A percentile compares a stretch with the other conserved stretches of the same genome.
Conservation (phyloP, 2,797 vertebrate genomes). For the Platalea minor region DNA sequence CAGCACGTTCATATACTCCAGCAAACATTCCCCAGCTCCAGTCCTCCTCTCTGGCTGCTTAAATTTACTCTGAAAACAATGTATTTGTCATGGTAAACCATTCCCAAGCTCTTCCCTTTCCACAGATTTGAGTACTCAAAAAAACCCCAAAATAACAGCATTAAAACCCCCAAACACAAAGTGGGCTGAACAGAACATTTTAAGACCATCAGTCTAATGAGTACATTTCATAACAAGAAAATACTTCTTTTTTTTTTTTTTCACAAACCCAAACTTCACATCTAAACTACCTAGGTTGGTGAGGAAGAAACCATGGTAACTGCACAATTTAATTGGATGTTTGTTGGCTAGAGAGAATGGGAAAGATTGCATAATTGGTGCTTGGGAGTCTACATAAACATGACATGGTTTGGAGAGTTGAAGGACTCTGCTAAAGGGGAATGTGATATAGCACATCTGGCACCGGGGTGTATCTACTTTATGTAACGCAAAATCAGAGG, state of each 20-base stretch:
- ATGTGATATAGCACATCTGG: not conserved
- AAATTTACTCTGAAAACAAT: conserved; percentile 39
- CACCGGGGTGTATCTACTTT: not conserved
- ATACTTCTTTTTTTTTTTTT: not conserved
- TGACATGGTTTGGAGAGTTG: not conserved
- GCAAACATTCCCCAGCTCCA: conserved; percentile 7
- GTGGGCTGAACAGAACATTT: not conserved
- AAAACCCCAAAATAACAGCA: not conserved
- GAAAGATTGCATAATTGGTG: conserved; percentile 26
- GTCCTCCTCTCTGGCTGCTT: not conserved
- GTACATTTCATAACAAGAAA: not conserved
- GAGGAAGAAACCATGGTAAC: conserved; percentile 50
- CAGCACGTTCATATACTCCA: conserved; percentile 4
- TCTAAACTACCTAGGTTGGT: not conserved
- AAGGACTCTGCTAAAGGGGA: not conserved
- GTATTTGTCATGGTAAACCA: conserved; percentile 24
- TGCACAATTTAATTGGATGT: conserved; percentile 12
- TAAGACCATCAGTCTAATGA: not conserved
- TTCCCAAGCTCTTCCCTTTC: conserved; percentile 8
- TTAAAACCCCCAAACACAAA: not conserved
- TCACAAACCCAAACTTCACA: not conserved
- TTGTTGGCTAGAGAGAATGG: conserved; percentile 17
- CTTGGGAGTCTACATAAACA: not conserved
- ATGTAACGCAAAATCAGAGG: not conserved
- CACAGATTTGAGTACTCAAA: not conserved